These are phyloP conservation scores for Cynaeus angustus DNA, from an alignment of 2,888 invertebrate genomes.

Conservation along the genomic window DNA sequence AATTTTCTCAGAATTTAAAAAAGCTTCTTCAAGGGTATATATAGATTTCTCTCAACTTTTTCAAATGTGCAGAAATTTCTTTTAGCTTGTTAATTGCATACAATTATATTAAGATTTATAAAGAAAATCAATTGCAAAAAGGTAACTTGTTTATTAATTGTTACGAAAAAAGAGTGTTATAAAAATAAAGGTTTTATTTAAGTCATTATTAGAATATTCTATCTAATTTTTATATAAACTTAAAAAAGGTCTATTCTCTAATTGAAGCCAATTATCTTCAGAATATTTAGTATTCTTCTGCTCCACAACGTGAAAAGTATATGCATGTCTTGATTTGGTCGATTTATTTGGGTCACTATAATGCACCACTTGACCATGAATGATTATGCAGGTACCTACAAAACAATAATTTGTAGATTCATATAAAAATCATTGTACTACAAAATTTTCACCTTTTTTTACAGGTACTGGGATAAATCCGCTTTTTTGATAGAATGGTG, in stretches of 20 bases:
- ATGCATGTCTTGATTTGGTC: conserved; percentile 89
- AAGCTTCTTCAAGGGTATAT: no score
- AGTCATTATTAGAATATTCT: not conserved
- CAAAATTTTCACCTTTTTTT: conserved; percentile 80
- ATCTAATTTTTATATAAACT: conserved; percentile 77
- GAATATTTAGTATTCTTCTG: conserved; percentile 83
- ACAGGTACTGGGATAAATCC: conserved; percentile 88
- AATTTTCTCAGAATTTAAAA: no score
- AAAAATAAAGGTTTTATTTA: not conserved
- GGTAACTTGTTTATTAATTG: no score
- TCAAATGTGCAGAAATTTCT: no score
- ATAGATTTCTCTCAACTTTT: no score
- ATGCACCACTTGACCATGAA: conserved; percentile 96
- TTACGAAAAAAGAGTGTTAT: not conserved
- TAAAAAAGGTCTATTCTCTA: conserved; percentile 81
- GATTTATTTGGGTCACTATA: conserved; percentile 92
- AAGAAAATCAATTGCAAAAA: not conserved
- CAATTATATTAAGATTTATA: not conserved
- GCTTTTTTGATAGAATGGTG: conserved; percentile 81
- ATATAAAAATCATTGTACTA: not conserved
- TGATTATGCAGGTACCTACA: conserved; percentile 88
- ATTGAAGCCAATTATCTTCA: conserved; percentile 90
- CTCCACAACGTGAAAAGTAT: conserved; percentile 96
- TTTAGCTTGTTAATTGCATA: no score
- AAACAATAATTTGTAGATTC: conserved; percentile 45